Evolutionary conservation across 1,140 invertebrate species (phyloP), one percentile per base, ranked within the genome.

Genomic region (Ganaspis sp.): DNA sequence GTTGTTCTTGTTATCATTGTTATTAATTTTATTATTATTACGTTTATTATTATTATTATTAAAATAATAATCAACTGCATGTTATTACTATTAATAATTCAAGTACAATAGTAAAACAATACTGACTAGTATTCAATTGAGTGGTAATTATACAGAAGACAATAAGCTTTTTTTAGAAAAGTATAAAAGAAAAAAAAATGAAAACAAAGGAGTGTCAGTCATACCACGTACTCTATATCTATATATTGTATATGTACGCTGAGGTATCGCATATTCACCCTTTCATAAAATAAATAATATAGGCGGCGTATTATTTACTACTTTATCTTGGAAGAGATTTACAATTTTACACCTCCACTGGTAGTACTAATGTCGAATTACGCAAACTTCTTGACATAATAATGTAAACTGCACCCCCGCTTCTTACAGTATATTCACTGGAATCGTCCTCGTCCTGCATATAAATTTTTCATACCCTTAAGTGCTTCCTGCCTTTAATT

Each of bases 381-480:
- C 58, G 58, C 58, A 64, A 64, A 64, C 23, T 29, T 29, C 58
- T 64, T 26, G 58, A 64, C 58, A 64, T 64, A 64, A 64, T 64
- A 64, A 64, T 29, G 58, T 26, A 23, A 64, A 64, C 58, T 64
- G 58, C 58, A 64, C 58, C 58, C 58, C 58, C 58, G 58, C 58
- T 21, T 64, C 23, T 64, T 26, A n/a, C 9, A 11, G 12, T 58
- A 26, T 15, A 34, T 17, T 49, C n/a, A 15, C 23, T 4, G 8
- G 58, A 64, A 64, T 29, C 58, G 58, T 64, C 58, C 58, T 64
- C 58, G 58, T 64, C 58, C 58, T 64, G 58, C 23, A 64, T 64
- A 64, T 64, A 64, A n/a, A 64, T 64, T 64, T 64, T 64, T 64
- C 58, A 64, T 64, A 64, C 58, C 58, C 58, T 64, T 64, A 64